Conservation (phyloP, 2,888 invertebrate genomes). For the Ligdia adustata region DNA sequence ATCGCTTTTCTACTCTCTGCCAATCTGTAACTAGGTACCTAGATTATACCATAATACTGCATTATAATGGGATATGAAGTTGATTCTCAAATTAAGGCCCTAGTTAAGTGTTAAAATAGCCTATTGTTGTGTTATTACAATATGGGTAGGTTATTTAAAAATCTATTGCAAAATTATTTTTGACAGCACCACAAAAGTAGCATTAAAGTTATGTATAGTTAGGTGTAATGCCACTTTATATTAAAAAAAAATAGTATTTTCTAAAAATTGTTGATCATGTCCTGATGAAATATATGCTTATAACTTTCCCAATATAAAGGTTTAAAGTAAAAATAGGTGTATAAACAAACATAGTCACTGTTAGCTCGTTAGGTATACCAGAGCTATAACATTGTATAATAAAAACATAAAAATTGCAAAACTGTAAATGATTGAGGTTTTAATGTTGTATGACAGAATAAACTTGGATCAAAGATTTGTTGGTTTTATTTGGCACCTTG, state of each 20-base stretch:
- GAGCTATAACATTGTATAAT: slow-evolving; percentile 74
- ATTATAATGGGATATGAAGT: slow-evolving; percentile 51
- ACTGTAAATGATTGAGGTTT: slow-evolving; percentile 69
- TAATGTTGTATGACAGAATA: slow-evolving; percentile 61
- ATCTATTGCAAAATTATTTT: slow-evolving; percentile 59
- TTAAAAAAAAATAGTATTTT: slow-evolving; percentile 68
- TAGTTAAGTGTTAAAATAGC: slow-evolving; percentile 61
- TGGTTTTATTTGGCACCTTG: slow-evolving; percentile 67
- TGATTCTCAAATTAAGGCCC: slow-evolving; percentile 51
- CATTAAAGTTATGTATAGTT: slow-evolving; percentile 39
- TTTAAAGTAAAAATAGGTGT: slow-evolving; percentile 58
- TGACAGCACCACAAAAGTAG: slow-evolving; percentile 53
- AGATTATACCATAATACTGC: slow-evolving; percentile 50
- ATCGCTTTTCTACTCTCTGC: slow-evolving; percentile 54
- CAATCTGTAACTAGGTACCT: slow-evolving; percentile 41
- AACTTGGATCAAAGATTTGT: slow-evolving; percentile 67
- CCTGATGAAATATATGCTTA: slow-evolving; percentile 58
- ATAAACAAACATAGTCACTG: slow-evolving; percentile 70
- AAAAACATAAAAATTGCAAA: slow-evolving; percentile 78
- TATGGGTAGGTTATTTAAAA: slow-evolving; percentile 48
- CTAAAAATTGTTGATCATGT: slow-evolving; percentile 67
- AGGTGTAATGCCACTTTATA: slow-evolving; percentile 54
- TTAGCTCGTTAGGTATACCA: slow-evolving; percentile 63
- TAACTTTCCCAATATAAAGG: slow-evolving; percentile 55
- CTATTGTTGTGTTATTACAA: slow-evolving; percentile 50